Evolutionary conservation across 2,113 vertebrate genomes (phyloP), one percentile per base, ranked within the genome.

Genomic region (Prietella phreatophila): DNA sequence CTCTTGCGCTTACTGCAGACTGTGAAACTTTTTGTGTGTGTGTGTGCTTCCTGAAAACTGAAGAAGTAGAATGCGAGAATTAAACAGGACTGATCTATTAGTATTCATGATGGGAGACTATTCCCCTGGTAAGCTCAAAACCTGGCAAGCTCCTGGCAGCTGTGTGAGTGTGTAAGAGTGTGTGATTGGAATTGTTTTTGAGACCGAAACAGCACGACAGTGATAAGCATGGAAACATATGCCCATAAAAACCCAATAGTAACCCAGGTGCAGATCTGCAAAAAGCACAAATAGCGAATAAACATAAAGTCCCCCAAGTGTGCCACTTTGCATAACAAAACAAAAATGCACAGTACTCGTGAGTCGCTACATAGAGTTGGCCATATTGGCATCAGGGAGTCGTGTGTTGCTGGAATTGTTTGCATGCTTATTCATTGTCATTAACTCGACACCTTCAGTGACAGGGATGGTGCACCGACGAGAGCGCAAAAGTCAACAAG

Each of bases 61-160:
- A 15, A 50, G 47, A 50, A 50, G 17, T 71, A 71, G 78, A 82
- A 56, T 47, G 33, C 10, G 50, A 73, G 53, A 42, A 22, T 75
- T 83, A 61, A 47, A 69, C 25, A 60, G 55, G 63, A 22, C 19
- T 42, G 39, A 19, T 75, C 33, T 76, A 39, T 87, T 80, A 75
- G 80, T 83, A 87, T 87, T 87, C 86, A 61, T 50, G 55, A 60
- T 58, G 69, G 50, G 56, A 83, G 33, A 25, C 42, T 67, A 58
- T 53, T 75, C 80, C 67, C 67, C 39, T 53, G 17, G 33, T 39
- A 82, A 82, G 30, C 80, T 36, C 3, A 60, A 80, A 82, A 36
- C 56, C 80, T 60, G 80, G 55, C 80, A 39, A 60, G 80, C 80
- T 86, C n/a, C 47, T 30, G n/a, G 75, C 42, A 10, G 8, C 42